phyloP scores from a whole-genome alignment of 2,888 invertebrate genomes.

The Agriotes lineatus region DNA sequence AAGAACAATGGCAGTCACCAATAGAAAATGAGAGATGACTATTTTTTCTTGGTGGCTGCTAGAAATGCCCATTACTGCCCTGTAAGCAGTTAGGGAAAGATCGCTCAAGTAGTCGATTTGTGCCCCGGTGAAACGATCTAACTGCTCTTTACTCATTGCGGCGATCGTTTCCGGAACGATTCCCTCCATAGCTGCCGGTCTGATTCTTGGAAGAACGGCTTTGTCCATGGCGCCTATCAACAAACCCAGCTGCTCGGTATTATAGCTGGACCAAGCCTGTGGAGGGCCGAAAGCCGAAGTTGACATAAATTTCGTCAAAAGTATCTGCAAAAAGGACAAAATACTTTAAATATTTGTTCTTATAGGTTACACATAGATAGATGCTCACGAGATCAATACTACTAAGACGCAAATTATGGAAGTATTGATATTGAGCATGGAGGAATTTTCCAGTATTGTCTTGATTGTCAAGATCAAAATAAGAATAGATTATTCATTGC shows the following conservation, averaged over 20 bases:
- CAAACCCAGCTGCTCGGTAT: slow-evolving; percentile 10
- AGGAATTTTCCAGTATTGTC: too few species aligned
- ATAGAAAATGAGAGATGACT: too few species aligned
- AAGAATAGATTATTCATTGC: too few species aligned
- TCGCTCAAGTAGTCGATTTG: slow-evolving; percentile 21
- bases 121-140: not conserved
- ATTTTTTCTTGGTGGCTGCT: not conserved
- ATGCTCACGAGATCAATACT: too few species aligned
- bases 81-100: not conserved
- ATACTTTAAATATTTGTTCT: not conserved
- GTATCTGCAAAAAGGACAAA: slow-evolving; percentile 8
- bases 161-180: not conserved
- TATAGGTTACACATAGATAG: not conserved
- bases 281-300: slow-evolving; percentile 20
- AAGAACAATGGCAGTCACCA: too few species aligned
- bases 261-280: slow-evolving; percentile 13
- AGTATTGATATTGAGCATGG: too few species aligned
- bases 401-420: too few species aligned
- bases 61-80: not conserved
- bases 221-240: slow-evolving; percentile 6
- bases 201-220: not conserved
- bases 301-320: slow-evolving; percentile 9
- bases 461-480: too few species aligned
- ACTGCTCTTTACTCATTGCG: not conserved
- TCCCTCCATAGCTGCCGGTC: slow-evolving; percentile 23